Evolutionary conservation across 1,140 invertebrate genomes (phyloP).

Genomic region (Pseudomyrmex sp.): DNA sequence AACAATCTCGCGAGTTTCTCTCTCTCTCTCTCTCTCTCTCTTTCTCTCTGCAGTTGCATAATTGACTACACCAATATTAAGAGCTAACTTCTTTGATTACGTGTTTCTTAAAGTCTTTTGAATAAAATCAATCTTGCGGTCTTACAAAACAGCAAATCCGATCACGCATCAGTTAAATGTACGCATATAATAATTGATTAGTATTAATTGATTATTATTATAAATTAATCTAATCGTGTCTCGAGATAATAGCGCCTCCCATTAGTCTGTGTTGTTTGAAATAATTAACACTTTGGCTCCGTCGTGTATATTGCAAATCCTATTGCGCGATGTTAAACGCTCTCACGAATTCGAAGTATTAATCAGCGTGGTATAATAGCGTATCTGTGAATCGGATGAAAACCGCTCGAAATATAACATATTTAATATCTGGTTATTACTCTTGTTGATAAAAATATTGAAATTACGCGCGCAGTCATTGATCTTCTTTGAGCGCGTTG

Average conservation of each 20-base stretch:
- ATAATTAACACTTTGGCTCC: slow-evolving; percentile 57
- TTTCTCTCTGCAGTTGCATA: too few relatives aligned
- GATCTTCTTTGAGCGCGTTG: neutral
- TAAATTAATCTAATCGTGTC: slow-evolving; percentile 37
- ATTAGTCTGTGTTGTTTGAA: slow-evolving; percentile 47
- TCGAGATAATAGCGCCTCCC: slow-evolving; percentile 49
- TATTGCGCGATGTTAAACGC: slow-evolving; percentile 31
- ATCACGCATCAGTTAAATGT: neutral
- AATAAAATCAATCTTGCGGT: neutral
- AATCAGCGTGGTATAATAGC: slow-evolving; percentile 35
- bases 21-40: too few relatives aligned
- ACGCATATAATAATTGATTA: slow-evolving; percentile 11
- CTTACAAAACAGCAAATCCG: neutral
- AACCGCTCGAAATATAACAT: neutral
- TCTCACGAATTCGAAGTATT: slow-evolving; percentile 47
- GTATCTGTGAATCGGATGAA: slow-evolving; percentile 3
- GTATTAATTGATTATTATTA: slow-evolving; percentile 12
- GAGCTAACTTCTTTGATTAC: too few relatives aligned
- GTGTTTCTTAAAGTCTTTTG: neutral
- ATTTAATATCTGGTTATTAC: neutral
- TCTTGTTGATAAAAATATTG: neutral
- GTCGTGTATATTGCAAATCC: slow-evolving; percentile 28
- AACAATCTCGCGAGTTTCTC: too few relatives aligned
- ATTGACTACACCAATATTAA: too few relatives aligned
- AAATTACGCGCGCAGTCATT: neutral